phyloP scores from a whole-genome alignment of 2,888 invertebrate species.

The Polietes domitor region DNA sequence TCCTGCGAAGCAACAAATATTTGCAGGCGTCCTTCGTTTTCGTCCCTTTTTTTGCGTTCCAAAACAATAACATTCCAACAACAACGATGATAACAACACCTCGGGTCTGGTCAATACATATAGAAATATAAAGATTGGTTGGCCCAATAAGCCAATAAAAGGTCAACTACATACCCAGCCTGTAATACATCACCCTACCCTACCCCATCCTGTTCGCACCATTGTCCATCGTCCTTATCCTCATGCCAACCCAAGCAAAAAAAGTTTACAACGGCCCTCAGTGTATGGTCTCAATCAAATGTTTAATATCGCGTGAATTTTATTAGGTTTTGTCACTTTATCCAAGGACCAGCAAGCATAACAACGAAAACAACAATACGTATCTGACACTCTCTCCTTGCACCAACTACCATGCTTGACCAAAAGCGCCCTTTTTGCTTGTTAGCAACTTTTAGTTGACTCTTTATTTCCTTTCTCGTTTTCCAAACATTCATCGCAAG shows the following conservation, averaged over 20 bases:
- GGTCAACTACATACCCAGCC: slow-evolving; percentile 11
- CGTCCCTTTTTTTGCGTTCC: no score
- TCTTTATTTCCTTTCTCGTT: neutral
- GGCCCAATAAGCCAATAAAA: slow-evolving; percentile 11
- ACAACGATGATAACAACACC: neutral
- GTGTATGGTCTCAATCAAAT: slow-evolving; percentile 37
- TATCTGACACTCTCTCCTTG: neutral
- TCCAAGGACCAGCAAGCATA: neutral
- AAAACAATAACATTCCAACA: no score
- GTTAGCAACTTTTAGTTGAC: neutral
- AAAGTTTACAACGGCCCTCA: neutral
- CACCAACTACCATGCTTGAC: neutral
- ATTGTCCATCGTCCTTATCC: no score
- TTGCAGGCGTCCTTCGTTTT: no score
- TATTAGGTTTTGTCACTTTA: slow-evolving; percentile 44
- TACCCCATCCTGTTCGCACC: neutral
- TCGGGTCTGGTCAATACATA: slow-evolving; percentile 18
- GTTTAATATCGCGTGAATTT: slow-evolving; percentile 58
- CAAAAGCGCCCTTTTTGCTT: neutral
- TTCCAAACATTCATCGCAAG: neutral
- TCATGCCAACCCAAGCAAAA: no score
- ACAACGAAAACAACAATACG: neutral
- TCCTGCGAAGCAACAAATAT: no score
- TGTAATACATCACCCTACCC: no score
- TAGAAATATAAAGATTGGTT: no score